Conservation (phyloP, 2,888 invertebrate genomes). For the Polietes domitor region DNA sequence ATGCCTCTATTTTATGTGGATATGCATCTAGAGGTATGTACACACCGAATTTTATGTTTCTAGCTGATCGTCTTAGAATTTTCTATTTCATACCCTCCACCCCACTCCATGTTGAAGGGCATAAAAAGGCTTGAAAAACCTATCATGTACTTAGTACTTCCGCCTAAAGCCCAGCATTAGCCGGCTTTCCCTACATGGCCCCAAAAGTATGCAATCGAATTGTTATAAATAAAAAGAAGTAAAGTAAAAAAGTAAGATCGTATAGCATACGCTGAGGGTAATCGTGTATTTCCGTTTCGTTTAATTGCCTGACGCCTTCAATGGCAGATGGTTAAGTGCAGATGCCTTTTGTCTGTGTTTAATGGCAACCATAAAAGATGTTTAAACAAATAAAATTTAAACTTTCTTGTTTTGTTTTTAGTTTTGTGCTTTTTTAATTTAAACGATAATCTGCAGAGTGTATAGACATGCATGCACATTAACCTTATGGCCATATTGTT, state of each 20-base stretch:
- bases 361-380: neutral
- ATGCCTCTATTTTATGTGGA: too few species aligned
- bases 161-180: neutral
- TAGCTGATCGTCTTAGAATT: too few species aligned
- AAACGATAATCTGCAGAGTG: neutral
- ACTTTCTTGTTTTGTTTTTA: neutral
- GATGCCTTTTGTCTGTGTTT: neutral
- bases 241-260: neutral
- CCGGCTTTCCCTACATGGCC: neutral
- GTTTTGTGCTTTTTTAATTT: neutral
- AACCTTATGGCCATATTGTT: neutral
- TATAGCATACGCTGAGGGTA: neutral
- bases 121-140: too few species aligned
- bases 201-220: neutral
- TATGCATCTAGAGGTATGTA: too few species aligned
- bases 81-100: too few species aligned
- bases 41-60: too few species aligned
- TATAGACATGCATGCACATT: conserved; percentile 10
- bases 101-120: too few species aligned
- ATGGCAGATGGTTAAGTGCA: neutral
- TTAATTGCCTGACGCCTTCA: neutral
- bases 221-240: neutral
- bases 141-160: neutral
- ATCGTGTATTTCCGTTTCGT: neutral
- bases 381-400: neutral